phyloP scores from a whole-genome alignment of 2,113 vertebrate genomes.

The Uropsilus gracilis region DNA sequence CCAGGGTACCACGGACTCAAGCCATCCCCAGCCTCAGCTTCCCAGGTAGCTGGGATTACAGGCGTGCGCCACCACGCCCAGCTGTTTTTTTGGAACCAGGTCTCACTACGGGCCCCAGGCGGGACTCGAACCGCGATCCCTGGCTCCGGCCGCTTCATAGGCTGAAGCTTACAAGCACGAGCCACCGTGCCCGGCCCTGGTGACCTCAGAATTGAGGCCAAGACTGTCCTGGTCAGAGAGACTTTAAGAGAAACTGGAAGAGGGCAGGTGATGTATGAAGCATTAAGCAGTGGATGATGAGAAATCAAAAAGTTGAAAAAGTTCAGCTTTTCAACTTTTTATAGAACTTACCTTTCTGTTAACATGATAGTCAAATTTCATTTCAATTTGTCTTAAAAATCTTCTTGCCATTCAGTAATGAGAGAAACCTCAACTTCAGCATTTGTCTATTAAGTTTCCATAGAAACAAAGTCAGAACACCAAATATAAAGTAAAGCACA shows the following conservation, averaged over 20 bases:
- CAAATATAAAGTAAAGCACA: constrained; percentile 22
- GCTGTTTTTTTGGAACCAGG: too few relatives aligned
- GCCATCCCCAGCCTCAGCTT: too few relatives aligned
- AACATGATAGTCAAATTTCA: background rate
- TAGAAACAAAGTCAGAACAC: constrained; percentile 54
- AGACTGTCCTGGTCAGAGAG: background rate
- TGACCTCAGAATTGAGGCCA: background rate
- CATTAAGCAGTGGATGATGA: background rate
- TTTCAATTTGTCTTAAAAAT: constrained; percentile 14
- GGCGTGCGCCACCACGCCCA: too few relatives aligned
- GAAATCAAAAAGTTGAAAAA: background rate
- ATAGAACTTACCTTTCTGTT: background rate
- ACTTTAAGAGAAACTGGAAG: background rate
- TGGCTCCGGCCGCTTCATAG: too few relatives aligned
- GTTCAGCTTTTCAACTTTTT: background rate
- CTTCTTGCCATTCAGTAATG: constrained; percentile 41
- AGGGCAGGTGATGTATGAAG: background rate
- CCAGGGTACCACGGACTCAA: too few relatives aligned
- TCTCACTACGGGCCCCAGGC: too few relatives aligned
- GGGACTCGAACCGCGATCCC: too few relatives aligned
- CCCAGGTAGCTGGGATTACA: too few relatives aligned
- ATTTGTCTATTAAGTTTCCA: constrained; percentile 40
- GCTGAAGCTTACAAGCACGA: too few relatives aligned
- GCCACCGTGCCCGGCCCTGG: background rate
- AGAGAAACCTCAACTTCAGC: constrained; percentile 32